Evolutionary conservation across 2,888 invertebrate species (phyloP), one percentile per base, ranked within the genome.

Genomic region (Cordilura impudica): DNA sequence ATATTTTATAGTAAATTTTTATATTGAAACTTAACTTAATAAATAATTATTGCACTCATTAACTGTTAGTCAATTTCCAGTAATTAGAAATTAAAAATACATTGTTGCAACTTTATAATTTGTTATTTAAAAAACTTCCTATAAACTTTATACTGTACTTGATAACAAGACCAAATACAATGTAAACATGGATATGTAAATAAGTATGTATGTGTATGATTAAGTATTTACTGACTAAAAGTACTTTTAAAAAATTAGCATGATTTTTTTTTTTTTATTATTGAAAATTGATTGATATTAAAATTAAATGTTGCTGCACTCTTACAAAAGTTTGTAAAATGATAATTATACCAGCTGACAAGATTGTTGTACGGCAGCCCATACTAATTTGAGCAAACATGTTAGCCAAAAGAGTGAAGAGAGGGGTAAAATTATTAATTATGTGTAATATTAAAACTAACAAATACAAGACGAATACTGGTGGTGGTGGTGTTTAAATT

Each of bases 271-370:
- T 12, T 4, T 19, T 4, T 21, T 31, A 12, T 31, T 73, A 49
- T 4, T 49, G 61, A 56, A 71, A 72, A 61, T 66, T 71, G 47
- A 77, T 77, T 77, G 60, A 60, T 71, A 63, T 63, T 71, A 29
- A 54, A 53, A 8, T 47, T 47, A 71, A 71, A 60, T 53, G 45
- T 39, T 63, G n/a, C 18, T 67, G 12, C 35, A 45, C 21, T 72
- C 23, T 45, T 49, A 35, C 10, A 12, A 74, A 54, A 74, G 53
- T 70, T 74, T 65, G 54, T 73, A 73, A 26, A 73, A 70, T 66
- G 60, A 73, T 78, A 78, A 78, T 78, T 78, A 74, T 29, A 70
- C 56, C 56, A 78, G 53, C 74, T 66, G 73, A 49, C 51, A 49
- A 72, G 35, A 31, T 65, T 49, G 35, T 63, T 29, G 31, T 31